Conservation (phyloP, 2,888 invertebrate genomes). For the Calliopum simillimum region DNA sequence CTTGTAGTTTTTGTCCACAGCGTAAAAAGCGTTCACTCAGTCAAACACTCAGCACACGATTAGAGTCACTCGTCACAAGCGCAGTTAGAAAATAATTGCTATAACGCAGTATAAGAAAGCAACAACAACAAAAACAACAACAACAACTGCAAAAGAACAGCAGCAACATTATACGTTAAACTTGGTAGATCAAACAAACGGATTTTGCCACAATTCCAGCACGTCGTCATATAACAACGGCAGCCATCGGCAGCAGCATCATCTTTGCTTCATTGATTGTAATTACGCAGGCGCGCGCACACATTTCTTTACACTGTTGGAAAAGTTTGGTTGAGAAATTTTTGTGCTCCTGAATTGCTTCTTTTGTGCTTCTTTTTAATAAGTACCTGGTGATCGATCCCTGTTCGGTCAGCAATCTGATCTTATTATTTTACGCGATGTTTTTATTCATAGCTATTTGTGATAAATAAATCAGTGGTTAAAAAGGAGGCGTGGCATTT, state of each 20-base stretch:
- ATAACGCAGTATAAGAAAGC: slow-evolving; percentile 13
- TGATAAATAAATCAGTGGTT: too few relatives aligned
- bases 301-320: neutral
- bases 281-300: neutral
- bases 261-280: neutral
- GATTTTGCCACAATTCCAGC: neutral
- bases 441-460: too few relatives aligned
- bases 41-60: too few relatives aligned
- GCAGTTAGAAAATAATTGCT: slow-evolving; percentile 39
- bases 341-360: too few relatives aligned
- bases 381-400: too few relatives aligned
- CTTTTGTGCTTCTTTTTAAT: too few relatives aligned
- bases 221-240: neutral
- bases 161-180: slow-evolving; percentile 14
- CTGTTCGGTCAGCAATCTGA: too few relatives aligned
- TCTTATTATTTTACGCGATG: too few relatives aligned
- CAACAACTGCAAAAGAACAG: slow-evolving; percentile 3
- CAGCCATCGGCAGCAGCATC: neutral
- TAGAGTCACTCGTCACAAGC: slow-evolving; percentile 22
- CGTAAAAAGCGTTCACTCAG: too few relatives aligned
- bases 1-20: too few relatives aligned
- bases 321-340: too few relatives aligned
- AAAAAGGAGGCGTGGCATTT: too few relatives aligned
- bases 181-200: neutral
- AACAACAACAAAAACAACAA: slow-evolving; percentile 19